Percentiles rank a stretch among this genome's conserved stretches.
Conservation (phyloP, 2,113 vertebrate genomes). For the Calidris pugnax region DNA sequence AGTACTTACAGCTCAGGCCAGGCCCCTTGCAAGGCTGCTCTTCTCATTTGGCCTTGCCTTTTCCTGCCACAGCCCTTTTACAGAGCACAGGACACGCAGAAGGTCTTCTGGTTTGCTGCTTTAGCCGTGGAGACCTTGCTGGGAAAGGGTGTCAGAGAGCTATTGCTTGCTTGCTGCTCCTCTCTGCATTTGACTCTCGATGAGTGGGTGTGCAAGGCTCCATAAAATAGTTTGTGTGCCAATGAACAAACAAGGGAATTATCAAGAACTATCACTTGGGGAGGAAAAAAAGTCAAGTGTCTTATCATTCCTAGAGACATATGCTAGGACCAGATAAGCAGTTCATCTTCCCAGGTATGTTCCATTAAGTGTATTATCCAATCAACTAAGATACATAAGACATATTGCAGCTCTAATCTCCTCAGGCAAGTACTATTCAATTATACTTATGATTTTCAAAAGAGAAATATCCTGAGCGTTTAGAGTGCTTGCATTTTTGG, state of each 20-base stretch:
- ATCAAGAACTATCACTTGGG: neutral
- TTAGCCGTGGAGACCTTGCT: rapidly evolving
- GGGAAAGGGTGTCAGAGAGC: neutral
- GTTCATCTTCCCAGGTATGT: constrained; percentile 44
- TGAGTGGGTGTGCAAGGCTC: neutral
- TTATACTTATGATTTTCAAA: constrained; percentile 48
- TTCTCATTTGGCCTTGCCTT: neutral
- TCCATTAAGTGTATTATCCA: constrained; percentile 50
- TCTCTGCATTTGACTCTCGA: neutral
- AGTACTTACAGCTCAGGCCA: neutral
- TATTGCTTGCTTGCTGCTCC: neutral
- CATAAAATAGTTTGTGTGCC: neutral
- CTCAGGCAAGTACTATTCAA: constrained; percentile 30
- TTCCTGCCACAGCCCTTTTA: neutral
- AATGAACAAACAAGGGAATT: constrained; percentile 23
- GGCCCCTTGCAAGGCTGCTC: neutral
- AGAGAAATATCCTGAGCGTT: neutral
- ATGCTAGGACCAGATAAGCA: constrained; percentile 16
- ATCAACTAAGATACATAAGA: constrained; percentile 24
- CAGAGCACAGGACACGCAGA: neutral
- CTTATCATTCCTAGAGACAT: constrained; percentile 23
- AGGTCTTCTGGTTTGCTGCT: neutral
- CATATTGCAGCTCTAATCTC: constrained; percentile 13
- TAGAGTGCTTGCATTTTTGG: neutral
- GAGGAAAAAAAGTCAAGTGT: neutral